phyloP scores from a whole-genome alignment of 2,113 vertebrate species.

The Ovis canadensis region DNA sequence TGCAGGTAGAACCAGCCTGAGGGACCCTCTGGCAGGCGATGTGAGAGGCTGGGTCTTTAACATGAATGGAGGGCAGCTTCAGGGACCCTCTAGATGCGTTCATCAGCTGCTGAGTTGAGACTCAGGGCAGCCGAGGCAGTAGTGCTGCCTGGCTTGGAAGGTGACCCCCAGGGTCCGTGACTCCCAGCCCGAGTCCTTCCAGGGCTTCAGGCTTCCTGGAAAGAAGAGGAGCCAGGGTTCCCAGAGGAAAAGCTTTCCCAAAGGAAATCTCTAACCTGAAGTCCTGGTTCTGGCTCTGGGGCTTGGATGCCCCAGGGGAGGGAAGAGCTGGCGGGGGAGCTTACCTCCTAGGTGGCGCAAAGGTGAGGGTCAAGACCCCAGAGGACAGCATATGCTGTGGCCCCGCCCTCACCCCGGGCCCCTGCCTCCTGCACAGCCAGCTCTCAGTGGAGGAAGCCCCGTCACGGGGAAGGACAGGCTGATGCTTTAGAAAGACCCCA shows the following conservation, averaged over 20 bases:
- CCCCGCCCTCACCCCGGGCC: rapidly evolving
- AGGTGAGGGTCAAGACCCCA: neutral
- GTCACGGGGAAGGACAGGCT: rapidly evolving
- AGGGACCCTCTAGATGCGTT: neutral
- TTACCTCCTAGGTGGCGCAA: rapidly evolving
- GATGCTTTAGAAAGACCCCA: neutral
- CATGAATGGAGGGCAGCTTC: neutral
- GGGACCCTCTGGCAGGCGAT: neutral
- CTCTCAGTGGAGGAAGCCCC: neutral
- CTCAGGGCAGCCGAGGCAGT: neutral
- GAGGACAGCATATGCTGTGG: rapidly evolving
- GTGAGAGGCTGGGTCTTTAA: neutral
- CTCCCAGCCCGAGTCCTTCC: neutral
- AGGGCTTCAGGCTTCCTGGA: neutral
- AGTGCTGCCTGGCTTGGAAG: neutral
- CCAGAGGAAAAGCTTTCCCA: neutral
- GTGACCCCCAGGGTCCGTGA: neutral
- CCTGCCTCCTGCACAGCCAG: neutral
- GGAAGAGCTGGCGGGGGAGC: neutral
- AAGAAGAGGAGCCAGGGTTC: neutral
- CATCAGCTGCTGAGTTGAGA: neutral
- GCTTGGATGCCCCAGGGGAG: neutral
- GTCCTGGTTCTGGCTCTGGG: neutral
- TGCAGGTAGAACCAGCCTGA: rapidly evolving
- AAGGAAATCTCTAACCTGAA: neutral